Evolutionary conservation across 2,888 invertebrate genomes (phyloP), one percentile per base, ranked within the genome.

Genomic region (Panzeria rudis): DNA sequence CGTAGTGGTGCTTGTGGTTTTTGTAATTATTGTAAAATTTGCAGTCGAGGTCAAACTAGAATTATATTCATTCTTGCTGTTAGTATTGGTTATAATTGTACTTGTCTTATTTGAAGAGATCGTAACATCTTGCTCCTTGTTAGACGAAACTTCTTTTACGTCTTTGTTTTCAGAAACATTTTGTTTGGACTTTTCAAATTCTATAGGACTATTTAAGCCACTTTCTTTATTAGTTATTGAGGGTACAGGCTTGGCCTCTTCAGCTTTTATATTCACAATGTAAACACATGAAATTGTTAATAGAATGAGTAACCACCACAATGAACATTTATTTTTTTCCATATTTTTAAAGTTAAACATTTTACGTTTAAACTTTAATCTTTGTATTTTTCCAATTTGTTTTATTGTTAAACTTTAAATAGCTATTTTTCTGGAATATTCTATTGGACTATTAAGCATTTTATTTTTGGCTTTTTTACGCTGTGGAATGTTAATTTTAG

Each of bases 401-500:
- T 23, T 38, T 72, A 1, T 32, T 47, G 56, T 13, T 15, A 2
- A 69, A 20, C 11, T 56, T 29, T 2, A 76, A 62, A 0, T 62
- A 17, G 11, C 15, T n/a, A 44, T 20, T 73, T 59, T 82, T 78
- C 56, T 64, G 17, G 71, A 78, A 71, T 32, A 69, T 64, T 71
- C 71, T 68, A 29, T 13, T 23, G 56, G 52, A 56, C 64, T 62
- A 56, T 69, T 64, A 82, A 78, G 56, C 81, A 81, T 73, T 85
- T 78, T 79, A 52, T 56, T 66, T 66, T 66, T 62, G n/a, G 25
- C 25, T 50, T 61, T 32, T 35, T 23, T 64, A 44, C 69, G 47
- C 8, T 50, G 44, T 62, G 50, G 56, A 64, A 76, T 62, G 17
- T 71, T 64, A 64, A 56, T 71, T 64, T 15, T 73, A 29, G 15